Evolutionary conservation across 2,888 invertebrate species (phyloP), one percentile per base, ranked within the genome.

Genomic region (Apoda limacodes): DNA sequence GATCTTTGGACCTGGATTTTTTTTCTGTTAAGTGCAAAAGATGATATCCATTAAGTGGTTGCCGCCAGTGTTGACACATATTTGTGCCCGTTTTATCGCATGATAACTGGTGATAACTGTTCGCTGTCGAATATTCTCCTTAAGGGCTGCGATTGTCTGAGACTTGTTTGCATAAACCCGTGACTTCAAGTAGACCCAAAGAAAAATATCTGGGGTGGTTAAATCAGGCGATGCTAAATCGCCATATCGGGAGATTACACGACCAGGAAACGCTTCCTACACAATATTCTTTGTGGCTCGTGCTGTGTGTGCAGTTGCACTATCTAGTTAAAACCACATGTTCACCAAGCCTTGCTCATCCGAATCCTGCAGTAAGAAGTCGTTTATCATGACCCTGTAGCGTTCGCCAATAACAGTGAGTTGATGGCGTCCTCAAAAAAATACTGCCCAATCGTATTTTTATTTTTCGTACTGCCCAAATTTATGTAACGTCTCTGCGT

Each of bases 391-490:
- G 27, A 26, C 34, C 25, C 53, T 28, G 40, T 55, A 55, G 5
- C 50, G 43, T 2, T 43, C 49, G 32, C 52, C 51, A 41, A 48
- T 53, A 33, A 58, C 55, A 13, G 56, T 52, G 25, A 42, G 42
- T 24, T 42, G 34, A 24, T 50, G 17, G 52, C 49, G 35, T 60
- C 46, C 55, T 58, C 44, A 30, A 60, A 60, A 37, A 60, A 55
- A 30, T 48, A 55, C 23, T 55, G 60, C 21, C 53, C 55, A 39
- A 62, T 58, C 31, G 61, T 45, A 38, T 54, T 56, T 32, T 48
- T 52, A 45, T 40, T 41, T 48, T 48, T n/a, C n/a, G 56, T 38
- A 64, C 53, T 42, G 46, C 59, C 45, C 66, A 49, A 49, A 39
- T 37, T 56, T 52, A 50, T 57, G 49, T 43, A 60, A 42, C 37